A percentile compares a stretch with the other conserved stretches of the same genome.
These are phyloP conservation scores for Plotosus lineatus DNA, from an alignment of 2,113 vertebrate genomes.

Conservation along the genomic window DNA sequence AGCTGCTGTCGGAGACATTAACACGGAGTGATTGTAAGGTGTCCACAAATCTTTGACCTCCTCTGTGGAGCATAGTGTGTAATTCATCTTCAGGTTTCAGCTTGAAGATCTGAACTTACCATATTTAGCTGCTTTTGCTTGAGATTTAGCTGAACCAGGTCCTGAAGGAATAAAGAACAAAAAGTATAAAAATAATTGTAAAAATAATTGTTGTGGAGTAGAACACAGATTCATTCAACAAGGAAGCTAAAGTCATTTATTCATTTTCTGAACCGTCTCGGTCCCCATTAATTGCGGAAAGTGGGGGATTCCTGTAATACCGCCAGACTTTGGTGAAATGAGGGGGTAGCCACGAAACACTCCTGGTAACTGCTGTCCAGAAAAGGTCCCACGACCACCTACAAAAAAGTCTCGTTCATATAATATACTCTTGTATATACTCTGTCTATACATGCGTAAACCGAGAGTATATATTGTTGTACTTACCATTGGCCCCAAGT, in stretches of 20 bases:
- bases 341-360: conserved; percentile 58
- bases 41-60: not conserved
- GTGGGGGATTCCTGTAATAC: too few relatives aligned
- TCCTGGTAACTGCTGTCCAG: conserved; percentile 53
- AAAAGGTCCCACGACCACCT: conserved; percentile 54
- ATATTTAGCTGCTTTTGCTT: conserved; percentile 60
- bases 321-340: conserved; percentile 56
- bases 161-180: conserved; percentile 20
- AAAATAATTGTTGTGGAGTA: not conserved
- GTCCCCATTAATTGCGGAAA: too few relatives aligned
- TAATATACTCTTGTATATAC: not conserved
- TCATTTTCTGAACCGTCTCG: too few relatives aligned
- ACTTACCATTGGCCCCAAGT: conserved; percentile 53
- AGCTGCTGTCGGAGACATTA: conserved; percentile 15
- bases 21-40: not conserved
- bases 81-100: not conserved
- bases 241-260: too few relatives aligned
- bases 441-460: not conserved
- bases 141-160: conserved; percentile 43
- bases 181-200: not conserved
- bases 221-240: not conserved
- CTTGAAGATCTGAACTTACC: conserved; percentile 44
- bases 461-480: not conserved
- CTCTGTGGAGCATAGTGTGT: not conserved
- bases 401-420: conserved; percentile 1